Evolutionary conservation across 2,797 vertebrate genomes (phyloP).

Genomic region (Dendrocincla fuliginosa): DNA sequence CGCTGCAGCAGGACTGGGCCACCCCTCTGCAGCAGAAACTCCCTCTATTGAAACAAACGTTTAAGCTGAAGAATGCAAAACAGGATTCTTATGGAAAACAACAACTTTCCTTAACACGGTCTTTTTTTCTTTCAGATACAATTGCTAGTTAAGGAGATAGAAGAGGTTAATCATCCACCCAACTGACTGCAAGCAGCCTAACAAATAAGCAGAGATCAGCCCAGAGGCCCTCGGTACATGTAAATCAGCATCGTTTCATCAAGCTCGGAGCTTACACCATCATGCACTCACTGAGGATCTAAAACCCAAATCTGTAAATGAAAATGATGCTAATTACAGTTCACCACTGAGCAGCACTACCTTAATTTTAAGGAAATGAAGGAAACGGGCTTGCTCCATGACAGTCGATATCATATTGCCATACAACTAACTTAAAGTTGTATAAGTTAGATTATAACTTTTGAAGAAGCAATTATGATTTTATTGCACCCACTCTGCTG

Average conservation of each 20-base stretch:
- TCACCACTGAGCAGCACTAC: constrained; percentile 9
- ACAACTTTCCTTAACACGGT: neutral
- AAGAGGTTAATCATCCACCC: constrained; percentile 35
- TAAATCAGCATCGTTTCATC: constrained; percentile 55
- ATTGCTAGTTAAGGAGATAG: neutral
- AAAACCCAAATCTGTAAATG: constrained; percentile 50
- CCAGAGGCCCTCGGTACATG: constrained; percentile 25
- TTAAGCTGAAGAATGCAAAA: neutral
- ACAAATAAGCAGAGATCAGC: constrained; percentile 35
- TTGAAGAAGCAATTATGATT: constrained; percentile 85
- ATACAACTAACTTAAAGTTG: constrained; percentile 74
- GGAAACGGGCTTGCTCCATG: constrained; percentile 3
- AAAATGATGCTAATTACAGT: constrained; percentile 69
- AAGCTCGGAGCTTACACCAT: constrained; percentile 28
- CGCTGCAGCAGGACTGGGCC: neutral
- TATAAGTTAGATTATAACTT: constrained; percentile 81
- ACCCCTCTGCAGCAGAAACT: neutral
- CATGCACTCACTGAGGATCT: constrained; percentile 7
- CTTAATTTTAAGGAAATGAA: constrained; percentile 68
- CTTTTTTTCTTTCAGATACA: neutral
- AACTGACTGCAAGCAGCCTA: neutral
- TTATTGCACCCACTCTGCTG: constrained; percentile 83
- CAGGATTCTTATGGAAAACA: neutral
- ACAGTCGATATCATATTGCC: constrained; percentile 53
- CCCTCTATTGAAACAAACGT: neutral